These are phyloP conservation scores for Phalanger gymnotis DNA, from an alignment of 2,797 vertebrate genomes.

Conservation along the genomic window DNA sequence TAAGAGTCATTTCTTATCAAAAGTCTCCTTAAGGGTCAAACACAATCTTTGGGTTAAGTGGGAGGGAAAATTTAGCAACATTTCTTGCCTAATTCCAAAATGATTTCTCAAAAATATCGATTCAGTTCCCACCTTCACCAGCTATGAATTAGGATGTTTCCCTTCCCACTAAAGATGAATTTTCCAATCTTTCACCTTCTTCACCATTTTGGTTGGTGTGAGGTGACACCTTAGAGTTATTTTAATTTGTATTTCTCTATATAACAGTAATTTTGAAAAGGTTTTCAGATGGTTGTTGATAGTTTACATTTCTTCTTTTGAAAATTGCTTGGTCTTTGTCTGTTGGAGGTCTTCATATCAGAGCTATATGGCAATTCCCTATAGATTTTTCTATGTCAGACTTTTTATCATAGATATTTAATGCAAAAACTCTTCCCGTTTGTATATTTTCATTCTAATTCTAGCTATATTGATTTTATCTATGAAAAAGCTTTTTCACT, in stretches of 20 bases:
- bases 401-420: neutral
- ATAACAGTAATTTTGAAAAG: neutral
- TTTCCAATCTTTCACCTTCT: neutral
- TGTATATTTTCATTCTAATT: conserved; percentile 1
- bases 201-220: neutral
- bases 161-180: neutral
- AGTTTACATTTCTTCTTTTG: neutral
- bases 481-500: neutral
- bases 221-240: neutral
- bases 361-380: neutral
- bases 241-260: neutral
- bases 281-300: neutral
- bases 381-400: neutral
- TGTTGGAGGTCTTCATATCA: neutral
- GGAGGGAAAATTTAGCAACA: neutral
- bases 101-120: neutral
- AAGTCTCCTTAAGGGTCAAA: neutral
- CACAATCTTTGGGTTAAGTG: neutral
- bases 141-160: neutral
- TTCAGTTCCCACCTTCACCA: neutral
- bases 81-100: neutral
- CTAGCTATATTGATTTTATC: neutral
- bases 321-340: neutral
- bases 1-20: neutral
- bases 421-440: neutral